phyloP scores from a whole-genome alignment of 23 tunicate species.

The Diplosoma virens region DNA sequence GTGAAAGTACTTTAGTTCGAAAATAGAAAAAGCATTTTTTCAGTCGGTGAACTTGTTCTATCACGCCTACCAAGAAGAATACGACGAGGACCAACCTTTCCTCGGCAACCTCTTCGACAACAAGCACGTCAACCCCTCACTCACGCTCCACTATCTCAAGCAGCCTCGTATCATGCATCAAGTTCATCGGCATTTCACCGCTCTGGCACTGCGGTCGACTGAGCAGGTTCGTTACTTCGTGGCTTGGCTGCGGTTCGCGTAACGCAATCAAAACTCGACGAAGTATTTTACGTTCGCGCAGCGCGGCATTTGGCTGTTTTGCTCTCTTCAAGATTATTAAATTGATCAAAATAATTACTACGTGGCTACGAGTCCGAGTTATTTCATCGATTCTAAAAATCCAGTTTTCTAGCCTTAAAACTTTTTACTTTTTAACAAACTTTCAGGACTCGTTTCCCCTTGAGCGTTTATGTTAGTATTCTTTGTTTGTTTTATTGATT shows the following conservation, averaged over 20 bases:
- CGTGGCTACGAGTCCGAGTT: too few species aligned
- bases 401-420: too few species aligned
- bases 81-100: conserved; percentile 85
- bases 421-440: too few species aligned
- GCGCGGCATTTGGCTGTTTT: not conserved
- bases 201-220: conserved; percentile 41
- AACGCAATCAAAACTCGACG: not conserved
- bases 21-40: too few species aligned
- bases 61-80: conserved; percentile 89
- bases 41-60: conserved; percentile 86
- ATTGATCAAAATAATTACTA: too few species aligned
- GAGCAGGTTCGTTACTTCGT: conserved; percentile 29
- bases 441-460: too few species aligned
- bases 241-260: not conserved
- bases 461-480: too few species aligned
- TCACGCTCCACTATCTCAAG: conserved; percentile 87
- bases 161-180: conserved; percentile 83
- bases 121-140: conserved; percentile 57
- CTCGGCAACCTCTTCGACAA: conserved; percentile 85
- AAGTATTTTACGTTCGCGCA: not conserved
- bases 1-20: too few species aligned
- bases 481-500: too few species aligned
- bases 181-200: conserved; percentile 80
- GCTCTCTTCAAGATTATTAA: not conserved
- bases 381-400: too few species aligned